A percentile compares a stretch with the other conserved stretches of the same genome.
Evolutionary conservation across 2,888 invertebrate genomes (phyloP).

Genomic region (Frankliniella intonsa): DNA sequence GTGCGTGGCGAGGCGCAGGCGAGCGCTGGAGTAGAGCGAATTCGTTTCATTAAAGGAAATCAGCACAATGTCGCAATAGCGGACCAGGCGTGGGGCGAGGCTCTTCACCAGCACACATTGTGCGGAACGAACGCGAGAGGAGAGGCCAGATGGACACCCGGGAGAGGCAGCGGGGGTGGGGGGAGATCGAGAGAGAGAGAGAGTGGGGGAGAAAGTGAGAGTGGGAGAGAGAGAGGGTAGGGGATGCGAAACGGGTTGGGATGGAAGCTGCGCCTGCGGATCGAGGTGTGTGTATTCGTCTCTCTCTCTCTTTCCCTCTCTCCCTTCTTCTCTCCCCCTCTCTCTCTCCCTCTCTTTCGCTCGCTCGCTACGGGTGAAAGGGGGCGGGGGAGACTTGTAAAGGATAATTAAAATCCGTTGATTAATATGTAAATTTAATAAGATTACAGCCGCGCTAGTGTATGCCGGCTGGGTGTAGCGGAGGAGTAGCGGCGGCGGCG

Average conservation of each 20-base stretch:
- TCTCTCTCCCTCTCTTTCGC: background rate
- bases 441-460: conserved; percentile 69
- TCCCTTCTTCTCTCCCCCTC: background rate
- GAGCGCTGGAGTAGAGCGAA: background rate
- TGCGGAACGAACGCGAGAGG: too few relatives aligned
- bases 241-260: background rate
- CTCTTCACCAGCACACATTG: too few relatives aligned
- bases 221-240: background rate
- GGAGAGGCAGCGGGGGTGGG: background rate
- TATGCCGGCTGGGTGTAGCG: background rate
- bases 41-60: background rate
- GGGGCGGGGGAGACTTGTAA: background rate
- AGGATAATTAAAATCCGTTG: conserved; percentile 93
- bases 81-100: too few relatives aligned
- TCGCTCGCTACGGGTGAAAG: background rate
- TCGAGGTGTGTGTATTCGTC: background rate
- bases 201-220: background rate
- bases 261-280: background rate
- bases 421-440: conserved; percentile 98
- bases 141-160: background rate
- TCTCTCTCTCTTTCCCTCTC: background rate
- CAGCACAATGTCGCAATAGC: conserved; percentile 2
- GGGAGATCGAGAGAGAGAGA: background rate
- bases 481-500: background rate
- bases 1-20: background rate